Evolutionary conservation across 1,140 invertebrate genomes (phyloP).

Genomic region (Drosophila sturtevanti): DNA sequence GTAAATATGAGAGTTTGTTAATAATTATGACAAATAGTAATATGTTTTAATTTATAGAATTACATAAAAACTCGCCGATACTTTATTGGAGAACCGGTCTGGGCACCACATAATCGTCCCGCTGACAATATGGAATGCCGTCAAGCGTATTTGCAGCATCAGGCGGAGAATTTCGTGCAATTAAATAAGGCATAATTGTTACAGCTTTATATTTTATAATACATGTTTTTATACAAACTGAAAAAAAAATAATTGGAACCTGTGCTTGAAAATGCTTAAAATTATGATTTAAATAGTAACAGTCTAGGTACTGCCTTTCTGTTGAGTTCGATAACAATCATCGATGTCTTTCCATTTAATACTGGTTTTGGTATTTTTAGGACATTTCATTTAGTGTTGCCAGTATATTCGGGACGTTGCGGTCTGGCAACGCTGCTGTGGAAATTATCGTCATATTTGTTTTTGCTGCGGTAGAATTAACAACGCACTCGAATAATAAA

Average conservation of each 20-base stretch:
- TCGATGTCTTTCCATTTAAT: background rate
- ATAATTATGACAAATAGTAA: background rate
- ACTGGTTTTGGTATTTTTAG: background rate
- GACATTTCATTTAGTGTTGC: background rate
- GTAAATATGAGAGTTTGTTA: slow-evolving; percentile 81
- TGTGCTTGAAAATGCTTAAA: background rate
- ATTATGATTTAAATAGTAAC: background rate
- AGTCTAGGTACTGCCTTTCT: background rate
- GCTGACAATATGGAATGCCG: slow-evolving; percentile 93
- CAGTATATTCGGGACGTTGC: background rate
- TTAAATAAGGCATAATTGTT: slow-evolving; percentile 45
- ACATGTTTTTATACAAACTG: background rate
- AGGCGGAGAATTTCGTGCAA: slow-evolving; percentile 84
- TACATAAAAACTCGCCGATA: slow-evolving; percentile 93
- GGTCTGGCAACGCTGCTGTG: background rate
- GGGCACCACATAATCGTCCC: slow-evolving; percentile 94
- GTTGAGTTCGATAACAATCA: background rate
- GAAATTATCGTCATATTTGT: slow-evolving; percentile 6
- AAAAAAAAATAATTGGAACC: background rate
- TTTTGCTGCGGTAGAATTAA: slow-evolving; percentile 12
- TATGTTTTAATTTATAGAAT: slow-evolving; percentile 86
- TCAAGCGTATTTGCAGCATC: slow-evolving; percentile 87
- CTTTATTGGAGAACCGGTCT: slow-evolving; percentile 96
- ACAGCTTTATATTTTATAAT: background rate
- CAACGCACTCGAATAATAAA: slow-evolving; percentile 14